These are phyloP conservation scores for Brachionus koreanus DNA, from an alignment of 1,140 invertebrate species.

Conservation along the genomic window DNA sequence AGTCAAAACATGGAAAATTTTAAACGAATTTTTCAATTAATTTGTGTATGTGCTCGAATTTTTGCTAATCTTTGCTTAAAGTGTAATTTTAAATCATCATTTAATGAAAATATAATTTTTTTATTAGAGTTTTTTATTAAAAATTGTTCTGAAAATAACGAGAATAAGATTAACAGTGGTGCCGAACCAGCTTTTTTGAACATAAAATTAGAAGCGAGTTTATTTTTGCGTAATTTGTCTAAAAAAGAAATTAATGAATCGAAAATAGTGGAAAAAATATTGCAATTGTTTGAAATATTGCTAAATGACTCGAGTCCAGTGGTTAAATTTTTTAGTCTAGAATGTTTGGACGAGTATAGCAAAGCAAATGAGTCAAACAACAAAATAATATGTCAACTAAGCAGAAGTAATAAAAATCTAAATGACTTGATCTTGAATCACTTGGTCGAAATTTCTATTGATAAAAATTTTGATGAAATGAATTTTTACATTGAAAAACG, in stretches of 20 bases:
- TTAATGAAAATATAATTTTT: not conserved
- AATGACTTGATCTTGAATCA: conserved; percentile 1
- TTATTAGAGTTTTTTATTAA: conserved; percentile 12
- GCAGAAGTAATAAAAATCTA: not conserved
- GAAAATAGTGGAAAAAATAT: not conserved
- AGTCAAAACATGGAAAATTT: conserved; percentile 20
- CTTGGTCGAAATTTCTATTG: not conserved
- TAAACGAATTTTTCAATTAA: conserved; percentile 16
- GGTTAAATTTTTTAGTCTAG: not conserved
- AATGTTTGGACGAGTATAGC: conserved; percentile 16
- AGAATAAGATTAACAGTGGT: not conserved
- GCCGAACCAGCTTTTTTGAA: conserved; percentile 16
- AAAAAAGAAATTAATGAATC: conserved; percentile 20
- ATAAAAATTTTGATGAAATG: conserved; percentile 1
- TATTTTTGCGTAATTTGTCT: not conserved
- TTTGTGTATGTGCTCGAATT: not conserved
- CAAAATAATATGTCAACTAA: conserved; percentile 21
- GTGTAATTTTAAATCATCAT: not conserved
- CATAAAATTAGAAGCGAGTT: not conserved
- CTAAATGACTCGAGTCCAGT: not conserved
- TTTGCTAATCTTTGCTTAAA: not conserved
- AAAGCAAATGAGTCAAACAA: conserved; percentile 17
- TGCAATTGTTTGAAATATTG: not conserved
- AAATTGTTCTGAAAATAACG: not conserved
- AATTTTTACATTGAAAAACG: not conserved